phyloP scores from a whole-genome alignment of 2,888 invertebrate species.

The Drosophila prostipennis region DNA sequence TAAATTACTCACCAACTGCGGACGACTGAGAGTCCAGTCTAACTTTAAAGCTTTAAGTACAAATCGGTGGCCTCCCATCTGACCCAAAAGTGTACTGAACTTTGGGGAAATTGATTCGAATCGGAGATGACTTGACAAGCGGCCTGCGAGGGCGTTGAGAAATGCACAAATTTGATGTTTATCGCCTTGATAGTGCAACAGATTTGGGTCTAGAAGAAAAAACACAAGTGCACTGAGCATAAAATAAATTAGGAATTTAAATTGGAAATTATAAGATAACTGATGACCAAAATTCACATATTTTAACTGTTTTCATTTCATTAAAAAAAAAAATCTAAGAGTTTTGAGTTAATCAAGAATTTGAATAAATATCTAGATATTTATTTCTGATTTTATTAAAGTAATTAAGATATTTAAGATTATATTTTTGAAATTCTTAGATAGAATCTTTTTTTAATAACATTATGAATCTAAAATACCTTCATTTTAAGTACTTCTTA shows the following conservation, averaged over 20 bases:
- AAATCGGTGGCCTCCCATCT: conserved; percentile 35
- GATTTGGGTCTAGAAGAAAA: conserved; percentile 50
- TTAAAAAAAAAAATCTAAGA: too few species aligned
- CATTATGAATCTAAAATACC: background rate
- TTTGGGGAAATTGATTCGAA: conserved; percentile 75
- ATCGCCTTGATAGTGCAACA: conserved; percentile 72
- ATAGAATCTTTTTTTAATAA: too few species aligned
- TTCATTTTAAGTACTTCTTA: too few species aligned
- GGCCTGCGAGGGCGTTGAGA: conserved; percentile 40
- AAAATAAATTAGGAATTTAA: background rate
- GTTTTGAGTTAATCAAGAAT: too few species aligned
- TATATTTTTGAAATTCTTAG: too few species aligned
- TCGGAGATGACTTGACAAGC: conserved; percentile 76
- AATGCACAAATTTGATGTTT: conserved; percentile 66
- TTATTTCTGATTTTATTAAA: too few species aligned
- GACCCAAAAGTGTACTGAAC: conserved; percentile 80
- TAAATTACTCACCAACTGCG: conserved; percentile 65
- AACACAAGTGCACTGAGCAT: conserved; percentile 6
- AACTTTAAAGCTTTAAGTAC: conserved; percentile 54
- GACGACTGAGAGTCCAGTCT: conserved; percentile 29
- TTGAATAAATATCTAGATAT: too few species aligned
- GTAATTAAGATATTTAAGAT: too few species aligned
- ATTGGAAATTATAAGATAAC: too few species aligned
- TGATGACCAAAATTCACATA: too few species aligned
- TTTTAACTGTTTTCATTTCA: too few species aligned